phyloP scores from a whole-genome alignment of 2,888 invertebrate species.

The Clivina fossor region DNA sequence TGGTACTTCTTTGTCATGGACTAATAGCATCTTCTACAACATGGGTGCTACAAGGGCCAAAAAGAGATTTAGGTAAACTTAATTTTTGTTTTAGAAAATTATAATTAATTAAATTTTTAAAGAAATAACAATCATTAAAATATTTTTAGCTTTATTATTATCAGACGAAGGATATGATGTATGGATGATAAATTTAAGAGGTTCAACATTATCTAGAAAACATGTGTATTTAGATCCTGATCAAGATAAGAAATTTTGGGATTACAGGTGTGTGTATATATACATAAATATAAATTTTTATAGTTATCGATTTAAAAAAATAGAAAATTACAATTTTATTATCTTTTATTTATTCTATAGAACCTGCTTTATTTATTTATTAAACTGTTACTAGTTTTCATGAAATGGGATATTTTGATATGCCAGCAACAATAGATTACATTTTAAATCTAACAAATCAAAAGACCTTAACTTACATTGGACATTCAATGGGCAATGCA shows the following conservation, averaged over 20 bases:
- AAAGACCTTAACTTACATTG: not conserved
- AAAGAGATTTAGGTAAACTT: conserved; percentile 55
- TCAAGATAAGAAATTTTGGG: conserved; percentile 4
- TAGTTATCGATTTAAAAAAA: conserved; percentile 5
- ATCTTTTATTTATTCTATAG: not conserved
- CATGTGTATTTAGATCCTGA: not conserved
- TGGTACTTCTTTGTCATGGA: conserved; percentile 58
- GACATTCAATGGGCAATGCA: not conserved
- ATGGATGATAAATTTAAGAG: not conserved
- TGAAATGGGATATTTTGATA: not conserved
- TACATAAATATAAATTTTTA: conserved; percentile 5
- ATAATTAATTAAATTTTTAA: not conserved
- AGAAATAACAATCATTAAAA: not conserved
- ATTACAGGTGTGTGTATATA: conserved; percentile 4
- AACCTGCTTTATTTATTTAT: not conserved
- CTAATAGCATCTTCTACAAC: conserved; percentile 57
- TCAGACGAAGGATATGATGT: not conserved
- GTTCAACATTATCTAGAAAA: not conserved
- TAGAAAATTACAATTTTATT: not conserved
- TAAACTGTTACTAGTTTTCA: not conserved
- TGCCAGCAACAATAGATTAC: not conserved
- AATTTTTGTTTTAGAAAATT: conserved; percentile 11
- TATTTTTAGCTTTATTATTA: not conserved
- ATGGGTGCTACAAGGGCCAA: conserved; percentile 59
- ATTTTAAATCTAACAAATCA: not conserved